phyloP scores from a whole-genome alignment of 2,888 invertebrate species.

The Lasioglossum leucozonium region DNA sequence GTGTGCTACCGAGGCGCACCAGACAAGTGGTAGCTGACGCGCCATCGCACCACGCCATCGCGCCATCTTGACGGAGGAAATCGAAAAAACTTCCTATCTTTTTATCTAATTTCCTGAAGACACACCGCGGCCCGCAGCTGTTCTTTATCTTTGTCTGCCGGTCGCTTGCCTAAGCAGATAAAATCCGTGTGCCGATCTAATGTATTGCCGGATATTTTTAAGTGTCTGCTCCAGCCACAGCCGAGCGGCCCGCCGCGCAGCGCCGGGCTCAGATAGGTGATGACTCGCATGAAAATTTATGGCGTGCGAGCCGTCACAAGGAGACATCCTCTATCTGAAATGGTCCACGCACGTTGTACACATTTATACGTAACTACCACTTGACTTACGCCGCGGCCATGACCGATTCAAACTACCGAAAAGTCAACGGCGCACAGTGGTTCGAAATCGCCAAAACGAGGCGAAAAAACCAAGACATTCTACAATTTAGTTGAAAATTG shows the following conservation, averaged over 20 bases:
- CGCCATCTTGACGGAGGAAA: conserved; percentile 2
- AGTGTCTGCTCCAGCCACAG: background rate
- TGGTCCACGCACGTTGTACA: background rate
- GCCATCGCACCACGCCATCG: background rate
- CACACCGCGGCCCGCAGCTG: conserved; percentile 42
- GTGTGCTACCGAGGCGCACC: background rate
- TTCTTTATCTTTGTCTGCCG: conserved; percentile 45
- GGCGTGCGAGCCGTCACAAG: background rate
- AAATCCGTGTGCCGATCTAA: conserved; percentile 22
- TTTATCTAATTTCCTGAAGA: conserved; percentile 52
- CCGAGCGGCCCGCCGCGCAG: no score
- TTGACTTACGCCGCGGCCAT: no score
- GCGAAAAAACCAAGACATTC: no score
- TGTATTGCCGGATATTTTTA: conserved; percentile 22
- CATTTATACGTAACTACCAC: background rate
- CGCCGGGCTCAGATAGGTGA: background rate
- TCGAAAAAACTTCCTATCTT: conserved; percentile 33
- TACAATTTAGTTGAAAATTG: no score
- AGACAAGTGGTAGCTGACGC: conserved; percentile 12
- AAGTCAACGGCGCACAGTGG: no score
- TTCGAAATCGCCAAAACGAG: no score
- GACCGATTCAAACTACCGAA: no score
- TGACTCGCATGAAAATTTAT: conserved; percentile 8
- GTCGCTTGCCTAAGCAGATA: conserved; percentile 25
- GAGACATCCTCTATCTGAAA: background rate